phyloP scores from a whole-genome alignment of 2,113 vertebrate genomes.

The Tympanuchus pallidicinctus region DNA sequence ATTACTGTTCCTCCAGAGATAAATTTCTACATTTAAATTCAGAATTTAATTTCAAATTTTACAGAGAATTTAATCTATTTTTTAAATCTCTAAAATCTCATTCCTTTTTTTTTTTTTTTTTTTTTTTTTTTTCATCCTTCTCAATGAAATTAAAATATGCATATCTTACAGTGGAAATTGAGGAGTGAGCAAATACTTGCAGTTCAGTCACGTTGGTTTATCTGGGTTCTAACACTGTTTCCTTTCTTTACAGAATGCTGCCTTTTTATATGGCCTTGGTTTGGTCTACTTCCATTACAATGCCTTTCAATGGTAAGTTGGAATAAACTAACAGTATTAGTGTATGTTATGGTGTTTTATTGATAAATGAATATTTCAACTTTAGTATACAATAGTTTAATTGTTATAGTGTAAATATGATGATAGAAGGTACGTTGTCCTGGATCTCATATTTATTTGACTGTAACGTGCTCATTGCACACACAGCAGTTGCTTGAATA shows the following conservation, averaged over 20 bases:
- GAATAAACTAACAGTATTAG: neutral
- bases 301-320: constrained; percentile 99
- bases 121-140: neutral
- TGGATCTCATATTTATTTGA: neutral
- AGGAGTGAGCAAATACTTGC: neutral
- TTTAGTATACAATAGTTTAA: fast-evolving
- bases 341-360: neutral
- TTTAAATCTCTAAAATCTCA: neutral
- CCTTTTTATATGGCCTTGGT: constrained; percentile 99
- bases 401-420: fast-evolving
- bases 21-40: neutral
- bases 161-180: neutral
- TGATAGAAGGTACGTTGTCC: neutral
- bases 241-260: constrained; percentile 91
- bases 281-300: constrained; percentile 99
- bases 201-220: neutral
- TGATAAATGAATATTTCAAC: neutral
- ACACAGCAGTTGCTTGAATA: neutral
- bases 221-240: constrained; percentile 18
- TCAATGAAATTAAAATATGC: neutral
- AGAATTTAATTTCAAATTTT: neutral
- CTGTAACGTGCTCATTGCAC: neutral
- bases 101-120: neutral
- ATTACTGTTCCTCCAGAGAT: neutral
- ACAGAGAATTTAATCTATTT: neutral